Evolutionary conservation across 2,113 vertebrate species (phyloP), one percentile per base, ranked within the genome.

Genomic region (Siniperca chuatsi): DNA sequence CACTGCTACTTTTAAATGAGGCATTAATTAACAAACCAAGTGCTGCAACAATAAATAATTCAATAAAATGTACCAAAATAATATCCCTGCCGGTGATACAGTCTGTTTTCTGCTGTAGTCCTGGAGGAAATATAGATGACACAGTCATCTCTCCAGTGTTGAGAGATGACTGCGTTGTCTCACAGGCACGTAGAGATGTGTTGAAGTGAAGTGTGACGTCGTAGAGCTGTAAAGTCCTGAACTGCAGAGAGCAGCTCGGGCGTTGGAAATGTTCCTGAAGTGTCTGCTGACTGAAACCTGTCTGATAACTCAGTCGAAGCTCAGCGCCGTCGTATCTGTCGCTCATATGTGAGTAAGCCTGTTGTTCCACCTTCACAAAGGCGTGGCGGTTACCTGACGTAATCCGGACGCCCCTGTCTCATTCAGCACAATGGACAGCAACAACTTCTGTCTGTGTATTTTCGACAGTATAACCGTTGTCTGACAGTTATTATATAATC

Each of bases 201-300:
- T 57, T 23, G 52, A 57, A 42, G 9, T 42, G 42, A 37, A 6
- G 37, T 40, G 40, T 40, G 40, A 8, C 40, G 40, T 40, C 12
- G 11, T 13, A 12, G 5, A 23, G n/a, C 6, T 65, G 37, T 50
- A 3, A 73, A n/a, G 11, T 87, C 90, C 90, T 93, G 76, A 90
- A 86, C 83, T 8, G 2, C 55, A 48, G 78, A 20, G 16, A 67
- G 67, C 88, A 96, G 96, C 96, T 35, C 94, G 92, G 52, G 95
- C 91, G 11, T 58, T 96, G 84, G 96, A 96, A 87, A 94, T 96
- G 83, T 96, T 96, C 90, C 84, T 96, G 29, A 95, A 86, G 75
- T 93, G 91, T 68, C 88, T 96, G 66, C 88, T 96, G 82, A 94
- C 82, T 15, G 92, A 94, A 90, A 92, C 94, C 80, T 91, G 89